Base-by-base conservation (phyloP, 1,140 invertebrate species). In the Chironomus tepperi region DNA sequence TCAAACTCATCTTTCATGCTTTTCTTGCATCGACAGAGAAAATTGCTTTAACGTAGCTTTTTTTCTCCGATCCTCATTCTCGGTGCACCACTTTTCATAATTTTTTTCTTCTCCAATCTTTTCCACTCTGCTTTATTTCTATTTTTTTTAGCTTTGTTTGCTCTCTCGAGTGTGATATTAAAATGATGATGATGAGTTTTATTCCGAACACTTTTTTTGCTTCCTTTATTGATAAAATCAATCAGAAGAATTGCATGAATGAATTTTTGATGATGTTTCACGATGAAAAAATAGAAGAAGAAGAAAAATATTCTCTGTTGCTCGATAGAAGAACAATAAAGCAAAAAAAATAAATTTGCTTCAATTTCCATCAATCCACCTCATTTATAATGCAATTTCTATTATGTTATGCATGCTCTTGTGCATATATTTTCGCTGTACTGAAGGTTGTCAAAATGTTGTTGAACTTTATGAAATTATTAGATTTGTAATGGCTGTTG, bases 1-100 rank as follows among this genome's bases (percentile, higher is more conserved):
- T 70, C n/a, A 57, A 12, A 57, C n/a, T 57, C 47, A 12, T 57
- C 47, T 10, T n/a, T 57, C 47, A 57, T 57, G 8, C 2, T 57
- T n/a, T 10, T 57, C 7, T 70, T 70, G 16, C 16, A 70, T 21
- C 18, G 16, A 21, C 19, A 7, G 2, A 12, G 16, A 21, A 70
- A 70, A 70, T 70, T 18, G 64, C 64, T 67, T 67, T 67, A 19
- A 18, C 64, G n/a, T 67, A 67, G 64, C n/a, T 57, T 57, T 57
- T 34, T 34, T 5, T 5, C 1, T 34, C 24, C 24, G n/a, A 34
- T 34, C 5, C 24, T 34, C 24, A 34, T 34, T 34, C 24, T 34
- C 24, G 5, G 24, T 34, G 24, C 24, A 34, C 24, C 24, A 34
- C 24, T 34, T 34, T 34, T 34, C 24, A 47, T 10, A 47, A 3